Conservation (phyloP, 2,888 invertebrate species). For the Lampropteryx suffumata region DNA sequence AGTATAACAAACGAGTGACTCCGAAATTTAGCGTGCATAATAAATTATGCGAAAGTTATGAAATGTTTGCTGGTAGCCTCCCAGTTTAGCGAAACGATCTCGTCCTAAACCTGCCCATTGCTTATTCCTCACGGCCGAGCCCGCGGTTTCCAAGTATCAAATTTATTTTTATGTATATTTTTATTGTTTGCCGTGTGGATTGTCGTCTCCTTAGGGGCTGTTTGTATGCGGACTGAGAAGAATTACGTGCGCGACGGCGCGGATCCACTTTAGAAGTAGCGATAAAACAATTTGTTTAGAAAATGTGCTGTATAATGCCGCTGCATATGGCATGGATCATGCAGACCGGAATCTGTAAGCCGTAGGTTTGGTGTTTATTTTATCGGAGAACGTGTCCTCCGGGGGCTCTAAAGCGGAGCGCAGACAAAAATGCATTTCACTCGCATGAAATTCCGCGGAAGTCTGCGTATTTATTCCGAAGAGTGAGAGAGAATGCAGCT, state of each 20-base stretch:
- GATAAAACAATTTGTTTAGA: constrained; percentile 79
- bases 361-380: constrained; percentile 58
- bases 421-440: constrained; percentile 54
- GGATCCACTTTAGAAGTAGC: constrained; percentile 69
- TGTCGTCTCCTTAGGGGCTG: constrained; percentile 77
- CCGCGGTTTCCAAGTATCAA: constrained; percentile 66
- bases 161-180: constrained; percentile 80
- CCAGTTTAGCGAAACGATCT: constrained; percentile 39
- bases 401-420: constrained; percentile 46
- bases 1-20: neutral
- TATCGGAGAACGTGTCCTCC: constrained; percentile 53
- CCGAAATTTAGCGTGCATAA: neutral
- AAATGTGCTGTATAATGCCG: constrained; percentile 63
- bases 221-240: constrained; percentile 78
- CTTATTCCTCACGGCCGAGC: constrained; percentile 63
- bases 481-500: constrained; percentile 35
- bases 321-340: constrained; percentile 52
- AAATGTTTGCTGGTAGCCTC: constrained; percentile 20
- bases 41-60: neutral
- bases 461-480: constrained; percentile 34
- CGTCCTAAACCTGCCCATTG: constrained; percentile 46
- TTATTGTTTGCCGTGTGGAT: constrained; percentile 78
- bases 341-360: constrained; percentile 57
- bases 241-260: constrained; percentile 69
- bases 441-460: constrained; percentile 43